Base-by-base conservation (phyloP, 2,797 vertebrate genomes). In the Oophaga sylvatica region DNA sequence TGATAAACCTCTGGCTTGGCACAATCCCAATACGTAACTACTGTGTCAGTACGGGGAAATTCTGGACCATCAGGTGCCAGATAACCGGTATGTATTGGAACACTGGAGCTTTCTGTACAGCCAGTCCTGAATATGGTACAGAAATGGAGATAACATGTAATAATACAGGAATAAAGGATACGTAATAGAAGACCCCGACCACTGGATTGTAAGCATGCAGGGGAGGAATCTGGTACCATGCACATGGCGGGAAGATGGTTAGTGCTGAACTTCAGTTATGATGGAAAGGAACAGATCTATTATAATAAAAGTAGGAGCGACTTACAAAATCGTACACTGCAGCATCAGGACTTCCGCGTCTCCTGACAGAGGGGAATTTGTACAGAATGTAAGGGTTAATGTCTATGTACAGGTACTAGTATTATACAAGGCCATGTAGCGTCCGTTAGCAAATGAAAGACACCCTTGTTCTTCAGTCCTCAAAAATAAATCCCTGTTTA, bases 401-500 rank as follows among this genome's bases (percentile, higher is more conserved):
- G 53, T 77, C 35, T 86, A 83, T 89, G 79, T 89, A 89, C 84
- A 89, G 41, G 62, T 65, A 60, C 71, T 68, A 78, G 29, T 89
- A 82, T 82, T 83, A 70, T 79, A 87, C 88, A 83, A 13, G 59
- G 76, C 29, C 75, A 48, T 73, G 48, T 41, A 86, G 53, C 35
- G 88, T 89, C 80, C 75, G 13, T 78, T 12, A 70, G 31, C 5
- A 22, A 78, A 56, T n/a, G 41, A 29, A 84, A 62, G 71, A 41
- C 57, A 88, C 6, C 2, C 3, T 22, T 20, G 31, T 31, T 77
- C 84, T 8, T 56, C n/a, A 26, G 68, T 83, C 71, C 56, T 70
- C 29, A 80, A 89, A 89, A 89, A 89, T 86, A 89, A 48, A 79
- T 71, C 41, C 67, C 31, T 81, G 70, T 85, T 87, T 26, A 57